These are phyloP conservation scores for Saguinus oedipus DNA, from an alignment of 2,797 vertebrate genomes.

Conservation along the genomic window DNA sequence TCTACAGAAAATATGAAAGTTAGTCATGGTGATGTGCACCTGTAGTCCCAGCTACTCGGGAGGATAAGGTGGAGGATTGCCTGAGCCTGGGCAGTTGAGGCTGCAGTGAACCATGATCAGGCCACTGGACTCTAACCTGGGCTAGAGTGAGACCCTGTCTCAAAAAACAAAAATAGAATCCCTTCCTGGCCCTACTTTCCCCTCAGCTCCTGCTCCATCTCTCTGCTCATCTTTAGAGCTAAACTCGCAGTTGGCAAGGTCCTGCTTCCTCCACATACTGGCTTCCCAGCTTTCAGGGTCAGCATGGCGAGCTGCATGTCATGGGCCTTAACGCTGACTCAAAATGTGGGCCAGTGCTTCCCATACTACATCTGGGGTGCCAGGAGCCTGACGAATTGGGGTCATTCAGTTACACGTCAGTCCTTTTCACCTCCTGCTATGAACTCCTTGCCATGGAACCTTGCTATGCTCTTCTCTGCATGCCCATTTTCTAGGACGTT, in stretches of 20 bases:
- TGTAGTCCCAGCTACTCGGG: neutral
- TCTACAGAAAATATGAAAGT: neutral
- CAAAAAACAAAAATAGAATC: neutral
- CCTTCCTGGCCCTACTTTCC: neutral
- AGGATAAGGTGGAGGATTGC: neutral
- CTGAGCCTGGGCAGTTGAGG: neutral
- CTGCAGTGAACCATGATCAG: neutral
- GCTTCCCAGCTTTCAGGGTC: neutral
- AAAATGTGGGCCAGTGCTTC: neutral
- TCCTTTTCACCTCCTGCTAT: neutral
- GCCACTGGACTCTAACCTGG: neutral
- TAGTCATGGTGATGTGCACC: neutral
- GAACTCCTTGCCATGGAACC: neutral
- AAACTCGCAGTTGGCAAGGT: neutral
- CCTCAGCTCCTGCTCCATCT: neutral
- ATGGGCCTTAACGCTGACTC: neutral
- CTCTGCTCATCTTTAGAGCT: neutral
- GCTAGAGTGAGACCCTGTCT: neutral
- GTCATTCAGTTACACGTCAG: neutral
- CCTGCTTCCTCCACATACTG: neutral
- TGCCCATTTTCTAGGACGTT: neutral
- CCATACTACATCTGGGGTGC: fast-evolving
- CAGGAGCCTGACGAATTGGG: neutral
- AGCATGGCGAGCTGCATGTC: too few relatives aligned
- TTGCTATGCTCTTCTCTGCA: neutral